Percentiles rank a stretch among this genome's conserved stretches.
Conservation (phyloP, 30 jellyfish, hydroid and myxozoan species). For the Cassiopea xamachana region DNA sequence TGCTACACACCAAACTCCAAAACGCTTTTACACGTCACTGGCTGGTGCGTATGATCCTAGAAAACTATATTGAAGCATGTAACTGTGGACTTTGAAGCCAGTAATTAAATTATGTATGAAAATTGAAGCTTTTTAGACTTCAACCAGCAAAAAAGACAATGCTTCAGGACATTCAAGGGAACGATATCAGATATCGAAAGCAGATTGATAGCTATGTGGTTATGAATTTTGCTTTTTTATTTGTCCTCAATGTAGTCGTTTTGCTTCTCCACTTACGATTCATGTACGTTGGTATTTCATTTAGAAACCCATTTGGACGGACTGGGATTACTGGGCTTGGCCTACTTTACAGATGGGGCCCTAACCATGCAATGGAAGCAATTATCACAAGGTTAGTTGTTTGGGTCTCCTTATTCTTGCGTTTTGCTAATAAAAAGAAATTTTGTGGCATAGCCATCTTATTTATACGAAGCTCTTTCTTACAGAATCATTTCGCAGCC, state of each 20-base stretch:
- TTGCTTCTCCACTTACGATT: too few relatives aligned
- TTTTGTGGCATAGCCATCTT: not conserved
- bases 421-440: too few relatives aligned
- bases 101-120: too few relatives aligned
- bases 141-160: not conserved
- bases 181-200: not conserved
- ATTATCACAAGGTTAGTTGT: conserved; percentile 68
- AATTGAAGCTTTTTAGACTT: not conserved
- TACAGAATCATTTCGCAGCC: too few relatives aligned
- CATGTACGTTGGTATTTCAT: not conserved
- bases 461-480: too few relatives aligned
- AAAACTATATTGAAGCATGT: too few relatives aligned
- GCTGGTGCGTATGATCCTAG: too few relatives aligned
- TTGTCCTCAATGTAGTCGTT: too few relatives aligned
- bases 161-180: not conserved
- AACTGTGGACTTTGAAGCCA: too few relatives aligned
- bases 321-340: conserved; percentile 88
- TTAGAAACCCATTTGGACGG: conserved; percentile 87
- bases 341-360: conserved; percentile 77
- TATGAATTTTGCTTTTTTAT: not conserved
- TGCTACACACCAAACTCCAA: too few relatives aligned
- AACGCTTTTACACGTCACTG: too few relatives aligned
- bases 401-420: too few relatives aligned
- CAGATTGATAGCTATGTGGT: not conserved
- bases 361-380: conserved; percentile 71